phyloP scores from a whole-genome alignment of 2,113 vertebrate genomes.

The Clarias gariepinus region DNA sequence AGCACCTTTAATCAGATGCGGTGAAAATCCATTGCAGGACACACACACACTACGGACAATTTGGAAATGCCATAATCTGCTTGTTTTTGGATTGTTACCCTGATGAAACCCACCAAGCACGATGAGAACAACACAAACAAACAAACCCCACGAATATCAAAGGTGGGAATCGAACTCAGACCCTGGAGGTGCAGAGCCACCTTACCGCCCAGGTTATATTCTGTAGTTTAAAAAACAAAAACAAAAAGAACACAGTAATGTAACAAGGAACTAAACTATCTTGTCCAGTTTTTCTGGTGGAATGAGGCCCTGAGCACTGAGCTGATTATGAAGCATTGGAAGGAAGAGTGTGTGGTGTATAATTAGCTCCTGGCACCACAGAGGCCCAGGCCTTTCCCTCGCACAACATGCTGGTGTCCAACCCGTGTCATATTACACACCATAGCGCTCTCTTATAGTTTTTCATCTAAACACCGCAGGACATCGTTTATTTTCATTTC shows the following conservation, averaged over 20 bases:
- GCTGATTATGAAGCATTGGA: slow-evolving; percentile 7
- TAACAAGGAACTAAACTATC: background rate
- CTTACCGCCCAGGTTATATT: no score
- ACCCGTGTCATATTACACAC: slow-evolving; percentile 46
- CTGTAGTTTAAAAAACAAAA: no score
- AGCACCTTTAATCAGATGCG: no score
- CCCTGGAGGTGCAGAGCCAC: no score
- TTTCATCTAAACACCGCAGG: slow-evolving; percentile 12
- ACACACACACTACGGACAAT: no score
- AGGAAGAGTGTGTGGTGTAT: slow-evolving; percentile 56
- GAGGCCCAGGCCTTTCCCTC: slow-evolving; percentile 34
- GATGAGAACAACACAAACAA: no score
- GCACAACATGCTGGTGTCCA: slow-evolving; percentile 26
- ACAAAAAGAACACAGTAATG: background rate
- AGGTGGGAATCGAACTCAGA: no score
- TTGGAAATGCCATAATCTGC: no score
- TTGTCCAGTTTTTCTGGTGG: background rate
- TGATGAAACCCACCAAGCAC: no score
- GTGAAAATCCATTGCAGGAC: no score
- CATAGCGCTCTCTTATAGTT: slow-evolving; percentile 31
- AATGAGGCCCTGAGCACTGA: slow-evolving; percentile 50
- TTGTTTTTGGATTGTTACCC: no score
- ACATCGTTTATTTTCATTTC: background rate
- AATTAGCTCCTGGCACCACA: slow-evolving; percentile 64
- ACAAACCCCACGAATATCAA: no score